Base-by-base conservation (phyloP, 2,888 invertebrate species). In the Limenitis camilla region DNA sequence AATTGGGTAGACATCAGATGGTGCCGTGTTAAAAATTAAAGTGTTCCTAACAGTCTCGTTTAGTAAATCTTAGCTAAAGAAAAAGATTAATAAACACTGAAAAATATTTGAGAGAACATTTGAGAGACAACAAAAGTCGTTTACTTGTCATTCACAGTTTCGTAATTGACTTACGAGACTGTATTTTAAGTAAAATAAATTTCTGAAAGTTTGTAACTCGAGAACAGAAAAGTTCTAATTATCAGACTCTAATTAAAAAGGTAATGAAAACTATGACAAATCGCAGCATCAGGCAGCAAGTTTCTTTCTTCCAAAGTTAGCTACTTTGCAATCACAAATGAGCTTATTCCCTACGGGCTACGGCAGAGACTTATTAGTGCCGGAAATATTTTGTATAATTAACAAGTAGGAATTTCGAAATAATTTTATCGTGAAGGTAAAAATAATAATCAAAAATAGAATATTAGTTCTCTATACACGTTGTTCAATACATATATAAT, bases 311-410 rank as follows among this genome's bases (percentile, higher is more conserved):
- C 64, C 62, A 55, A 69, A 75, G 71, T 74, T 71, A 61, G 64
- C 64, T 69, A 71, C 72, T 74, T 74, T 76, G 71, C 72, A 71
- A 71, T 69, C 69, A 70, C 64, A 79, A 83, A 83, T 77, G 75
- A 81, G 77, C 73, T 77, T 72, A 75, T 73, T 78, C 78, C 78
- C 79, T 64, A 64, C 69, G 78, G 79, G 78, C 79, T 64, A 64
- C 69, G 78, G 79, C 76, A 68, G 65, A 62, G 42, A 71, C 76
- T 80, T 78, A 81, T 82, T 81, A 81, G 74, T 63, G 67, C 61
- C 62, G 11, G 47, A 53, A 66, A 68, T 69, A 71, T 71, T 71
- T 65, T 64, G 62, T 65, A 61, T 66, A 67, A 62, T 62, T 68
- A 69, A 69, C 68, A 62, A 65, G 68, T 68, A 61, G 61, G 19